These are phyloP conservation scores for Tautogolabrus adspersus DNA, from an alignment of 2,113 vertebrate genomes.

Conservation along the genomic window DNA sequence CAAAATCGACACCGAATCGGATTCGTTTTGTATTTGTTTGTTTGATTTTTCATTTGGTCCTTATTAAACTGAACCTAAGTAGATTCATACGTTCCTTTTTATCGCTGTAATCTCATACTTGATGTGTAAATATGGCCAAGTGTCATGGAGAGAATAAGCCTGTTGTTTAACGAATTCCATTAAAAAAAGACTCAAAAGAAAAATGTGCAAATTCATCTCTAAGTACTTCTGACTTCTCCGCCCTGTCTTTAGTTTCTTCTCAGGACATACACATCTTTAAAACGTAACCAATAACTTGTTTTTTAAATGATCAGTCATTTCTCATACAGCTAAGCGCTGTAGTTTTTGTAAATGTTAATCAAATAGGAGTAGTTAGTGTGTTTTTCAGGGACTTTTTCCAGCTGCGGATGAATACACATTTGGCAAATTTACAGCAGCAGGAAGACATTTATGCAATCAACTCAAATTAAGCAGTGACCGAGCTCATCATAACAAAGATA, in stretches of 20 bases:
- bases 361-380: not conserved
- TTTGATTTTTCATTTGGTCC: not conserved
- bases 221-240: not conserved
- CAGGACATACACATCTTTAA: not conserved
- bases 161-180: not conserved
- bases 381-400: not conserved
- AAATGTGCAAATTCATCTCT: not conserved
- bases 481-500: no score
- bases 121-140: not conserved
- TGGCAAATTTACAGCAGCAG: not conserved
- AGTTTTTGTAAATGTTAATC: not conserved
- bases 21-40: not conserved
- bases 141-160: not conserved
- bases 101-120: not conserved
- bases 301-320: not conserved
- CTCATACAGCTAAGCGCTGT: not conserved
- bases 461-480: no score
- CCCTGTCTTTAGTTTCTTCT: no score
- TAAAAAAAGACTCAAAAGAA: not conserved
- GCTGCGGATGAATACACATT: not conserved
- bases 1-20: not conserved
- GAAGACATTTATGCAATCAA: no score
- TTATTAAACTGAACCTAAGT: not conserved
- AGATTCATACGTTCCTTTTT: not conserved
- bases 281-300: not conserved